A percentile compares a stretch with the other conserved stretches of the same genome.
Conservation (phyloP, 2,888 invertebrate genomes). For the Erebia aethiops region DNA sequence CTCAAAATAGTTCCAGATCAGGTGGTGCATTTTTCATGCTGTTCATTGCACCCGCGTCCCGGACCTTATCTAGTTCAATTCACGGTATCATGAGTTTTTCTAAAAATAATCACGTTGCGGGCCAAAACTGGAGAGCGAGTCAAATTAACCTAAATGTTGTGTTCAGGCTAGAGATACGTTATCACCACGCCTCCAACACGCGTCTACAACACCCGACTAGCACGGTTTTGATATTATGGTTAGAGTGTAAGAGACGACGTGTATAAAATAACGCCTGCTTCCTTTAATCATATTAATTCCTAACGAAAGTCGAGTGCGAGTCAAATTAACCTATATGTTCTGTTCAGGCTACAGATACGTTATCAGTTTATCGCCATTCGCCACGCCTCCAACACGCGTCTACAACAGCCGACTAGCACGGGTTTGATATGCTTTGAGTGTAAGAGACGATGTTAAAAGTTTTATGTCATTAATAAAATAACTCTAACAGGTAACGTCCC, state of each 20-base stretch:
- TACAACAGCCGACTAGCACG: conserved; percentile 10
- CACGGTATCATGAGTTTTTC: too few species aligned
- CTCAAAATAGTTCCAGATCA: too few species aligned
- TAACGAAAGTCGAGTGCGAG: too few species aligned
- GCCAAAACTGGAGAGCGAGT: too few species aligned
- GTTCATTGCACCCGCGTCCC: too few species aligned
- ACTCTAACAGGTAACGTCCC: too few species aligned
- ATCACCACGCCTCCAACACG: conserved; percentile 38
- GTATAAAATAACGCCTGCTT: too few species aligned
- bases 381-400: conserved; percentile 37
- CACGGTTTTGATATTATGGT: conserved; percentile 20
- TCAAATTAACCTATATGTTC: conserved; percentile 19
- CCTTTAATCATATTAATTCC: too few species aligned
- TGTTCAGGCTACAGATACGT: conserved; percentile 15
- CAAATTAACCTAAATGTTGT: conserved; percentile 23
- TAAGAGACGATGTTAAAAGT: not conserved
- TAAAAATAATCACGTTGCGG: too few species aligned
- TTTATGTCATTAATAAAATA: too few species aligned
- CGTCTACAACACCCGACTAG: conserved; percentile 3
- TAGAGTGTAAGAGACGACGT: conserved; percentile 1
- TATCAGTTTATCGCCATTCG: conserved; percentile 31
- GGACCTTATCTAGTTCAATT: too few species aligned
- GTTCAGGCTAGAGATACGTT: conserved; percentile 11
- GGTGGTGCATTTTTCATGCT: too few species aligned
- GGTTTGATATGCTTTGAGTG: conserved; percentile 15